Evolutionary conservation across 23 tunicate genomes (phyloP), one percentile per base, ranked within the genome.

Genomic region (Styela clava): DNA sequence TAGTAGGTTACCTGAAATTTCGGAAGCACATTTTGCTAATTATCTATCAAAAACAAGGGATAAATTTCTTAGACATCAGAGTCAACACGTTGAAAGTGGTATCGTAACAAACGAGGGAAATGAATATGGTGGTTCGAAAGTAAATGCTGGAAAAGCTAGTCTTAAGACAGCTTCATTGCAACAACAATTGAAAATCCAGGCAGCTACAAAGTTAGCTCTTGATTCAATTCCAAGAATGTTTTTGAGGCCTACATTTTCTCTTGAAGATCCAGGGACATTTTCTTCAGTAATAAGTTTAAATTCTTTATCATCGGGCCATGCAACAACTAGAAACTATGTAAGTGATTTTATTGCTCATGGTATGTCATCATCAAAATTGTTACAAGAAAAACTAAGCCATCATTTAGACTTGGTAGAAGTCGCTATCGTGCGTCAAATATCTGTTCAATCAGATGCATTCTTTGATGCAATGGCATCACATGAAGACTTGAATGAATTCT

Each of bases 391-490:
- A 76, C 35, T 92, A 35, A 87, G 88, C 79, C 88, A 92, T 31
- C 87, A 92, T 69, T 63, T 92, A n/a, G 97, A 92, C 27, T 69
- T 85, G 74, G 92, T 92, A 19, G 97, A 92, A 74, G 82, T 92
- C 78, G 97, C 97, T 18, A 85, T 92, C 29, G 92, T 87, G 22
- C 83, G 88, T 33, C 97, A 92, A 65, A 92, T 92, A 1, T 92
- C 97, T 28, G 79, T 87, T 19, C 92, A 83, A 73, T 92, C 97
- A 0, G 97, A 92, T 64, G 92, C 92, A 0, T 92, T 92, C 78
- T 92, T 92, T 51, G 83, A 92, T 61, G 97, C 91, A 22, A 92
- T 92, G 97, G 79, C 86, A 24, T 92, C 88, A 3, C 97, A 92
- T 79, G 97, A 92, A 32, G 70, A 84, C 30, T 79, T 92, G 37